Evolutionary conservation across 2,888 invertebrate species (phyloP).

Genomic region (Melangyna quadrimaculata): DNA sequence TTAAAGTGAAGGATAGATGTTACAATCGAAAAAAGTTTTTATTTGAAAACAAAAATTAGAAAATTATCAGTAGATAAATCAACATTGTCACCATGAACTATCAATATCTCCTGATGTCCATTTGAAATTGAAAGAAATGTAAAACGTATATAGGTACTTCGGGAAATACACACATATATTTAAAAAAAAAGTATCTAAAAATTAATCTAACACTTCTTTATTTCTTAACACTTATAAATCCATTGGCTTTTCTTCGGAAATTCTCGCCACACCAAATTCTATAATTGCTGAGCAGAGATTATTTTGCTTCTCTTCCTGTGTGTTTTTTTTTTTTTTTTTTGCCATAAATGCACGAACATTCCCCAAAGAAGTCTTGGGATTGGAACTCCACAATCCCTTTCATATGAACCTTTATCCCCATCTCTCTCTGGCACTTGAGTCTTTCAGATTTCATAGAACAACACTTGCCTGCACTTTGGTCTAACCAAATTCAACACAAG

Average conservation of each 20-base stretch:
- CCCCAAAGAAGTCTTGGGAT: neutral
- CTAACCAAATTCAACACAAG: slow-evolving; percentile 25
- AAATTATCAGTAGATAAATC: too few relatives aligned
- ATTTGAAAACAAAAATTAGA: too few relatives aligned
- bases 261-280: neutral
- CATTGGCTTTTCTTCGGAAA: neutral
- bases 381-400: neutral
- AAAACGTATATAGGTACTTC: too few relatives aligned
- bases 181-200: too few relatives aligned
- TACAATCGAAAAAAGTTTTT: too few relatives aligned
- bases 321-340: neutral
- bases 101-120: too few relatives aligned
- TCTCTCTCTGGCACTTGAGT: neutral
- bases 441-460: neutral
- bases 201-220: too few relatives aligned
- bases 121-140: too few relatives aligned
- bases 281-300: neutral
- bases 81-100: too few relatives aligned
- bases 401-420: neutral
- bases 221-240: neutral
- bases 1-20: too few relatives aligned
- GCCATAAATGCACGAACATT: neutral
- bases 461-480: neutral
- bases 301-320: neutral
- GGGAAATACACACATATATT: too few relatives aligned